A percentile compares a stretch with the other conserved stretches of the same genome.
These are phyloP conservation scores for Nothobranchius furzeri DNA, from an alignment of 2,113 vertebrate genomes.

Conservation along the genomic window DNA sequence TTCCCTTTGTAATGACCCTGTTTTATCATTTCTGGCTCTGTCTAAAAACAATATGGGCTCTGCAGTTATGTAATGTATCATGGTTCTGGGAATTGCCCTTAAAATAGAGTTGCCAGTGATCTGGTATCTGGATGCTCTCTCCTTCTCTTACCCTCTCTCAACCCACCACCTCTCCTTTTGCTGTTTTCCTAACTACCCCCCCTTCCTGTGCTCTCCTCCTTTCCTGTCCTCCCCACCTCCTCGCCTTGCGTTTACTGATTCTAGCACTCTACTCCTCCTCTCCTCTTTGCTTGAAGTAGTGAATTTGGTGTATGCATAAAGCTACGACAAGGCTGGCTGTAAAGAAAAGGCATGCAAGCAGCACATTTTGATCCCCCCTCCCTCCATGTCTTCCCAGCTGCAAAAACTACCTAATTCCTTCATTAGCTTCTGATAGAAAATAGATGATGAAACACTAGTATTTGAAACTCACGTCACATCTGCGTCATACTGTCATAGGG, in stretches of 20 bases:
- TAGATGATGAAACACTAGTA: no score
- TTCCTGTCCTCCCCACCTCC: constrained; percentile 71
- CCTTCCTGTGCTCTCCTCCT: constrained; percentile 69
- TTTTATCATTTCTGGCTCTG: constrained; percentile 64
- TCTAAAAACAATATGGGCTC: constrained; percentile 74
- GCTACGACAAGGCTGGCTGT: constrained; percentile 63
- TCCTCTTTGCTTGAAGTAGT: constrained; percentile 49
- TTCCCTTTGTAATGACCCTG: background rate
- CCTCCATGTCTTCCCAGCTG: constrained; percentile 74
- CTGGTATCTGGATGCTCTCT: constrained; percentile 68
- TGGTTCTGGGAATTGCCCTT: constrained; percentile 80
- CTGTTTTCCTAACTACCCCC: constrained; percentile 68
- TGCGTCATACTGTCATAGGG: no score
- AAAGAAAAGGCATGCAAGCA: constrained; percentile 70
- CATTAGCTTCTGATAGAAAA: background rate
- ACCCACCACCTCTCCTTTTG: constrained; percentile 62
- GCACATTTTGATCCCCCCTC: constrained; percentile 21
- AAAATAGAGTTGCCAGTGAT: constrained; percentile 79
- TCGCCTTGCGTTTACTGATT: constrained; percentile 40
- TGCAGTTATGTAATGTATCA: constrained; percentile 77
- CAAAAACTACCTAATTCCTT: constrained; percentile 37
- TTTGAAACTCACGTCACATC: no score
- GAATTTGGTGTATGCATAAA: constrained; percentile 69
- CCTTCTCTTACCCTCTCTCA: constrained; percentile 55
- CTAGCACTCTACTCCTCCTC: constrained; percentile 45